Base-by-base conservation (phyloP, 2,888 invertebrate genomes). In the Rotaria macrura region DNA sequence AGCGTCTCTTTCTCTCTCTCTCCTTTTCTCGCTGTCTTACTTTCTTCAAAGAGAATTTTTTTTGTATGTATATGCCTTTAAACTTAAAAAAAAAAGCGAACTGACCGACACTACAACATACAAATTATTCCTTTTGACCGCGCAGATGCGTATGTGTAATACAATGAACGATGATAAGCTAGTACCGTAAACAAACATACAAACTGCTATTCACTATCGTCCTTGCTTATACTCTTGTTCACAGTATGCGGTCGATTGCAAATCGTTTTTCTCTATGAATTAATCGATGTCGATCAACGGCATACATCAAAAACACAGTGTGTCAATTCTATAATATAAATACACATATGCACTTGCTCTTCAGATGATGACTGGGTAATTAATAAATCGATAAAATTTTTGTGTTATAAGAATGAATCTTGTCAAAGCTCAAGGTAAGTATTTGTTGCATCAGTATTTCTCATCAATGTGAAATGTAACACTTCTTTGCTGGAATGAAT, bases 191-290 rank as follows among this genome's bases (percentile, higher is more conserved):
- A 65, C 65, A 65, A 65, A 65, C 65, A 65, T 65, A 65, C 65
- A 65, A 6, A 65, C 14, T 65, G 34, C 65, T 34, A 65, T 65
- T 34, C 65, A 65, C 38, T 65, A 65, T 14, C 65, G 34, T 65
- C 65, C 65, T 65, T 65, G 65, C 65, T 65, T 65, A 65, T 65
- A 65, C 65, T 65, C 65, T 65, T 65, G 65, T 65, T 65, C 65
- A 65, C 65, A 65, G 65, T 57, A 57, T 57, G 57, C 29, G 65
- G 65, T 65, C 34, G 20, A 65, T 65, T 65, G 65, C 65, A 65
- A 65, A 65, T 65, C 65, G 65, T 65, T 65, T 65, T 65, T 65
- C 34, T 34, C 65, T 34, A 65, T 65, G 20, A 65, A 65, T 65
- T 65, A 65, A 65, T 65, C 65, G 65, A 65, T 65, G 65, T 65